A percentile compares a stretch with the other conserved stretches of the same genome.
These are phyloP conservation scores for Tetramorium alpestre DNA, from an alignment of 1,140 invertebrate species.

Conservation along the genomic window DNA sequence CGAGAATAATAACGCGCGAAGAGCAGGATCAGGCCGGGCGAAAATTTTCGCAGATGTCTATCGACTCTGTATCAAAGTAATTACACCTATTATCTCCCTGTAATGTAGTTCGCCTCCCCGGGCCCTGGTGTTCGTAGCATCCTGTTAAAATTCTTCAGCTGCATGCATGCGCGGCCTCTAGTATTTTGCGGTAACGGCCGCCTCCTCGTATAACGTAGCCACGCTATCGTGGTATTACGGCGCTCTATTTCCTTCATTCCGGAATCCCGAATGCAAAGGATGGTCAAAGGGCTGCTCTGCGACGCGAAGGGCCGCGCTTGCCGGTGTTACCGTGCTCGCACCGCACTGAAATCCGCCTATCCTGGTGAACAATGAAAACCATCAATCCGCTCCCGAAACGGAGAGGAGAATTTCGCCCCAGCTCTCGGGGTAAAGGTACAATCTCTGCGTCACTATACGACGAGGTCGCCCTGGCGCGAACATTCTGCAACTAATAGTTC, in stretches of 20 bases:
- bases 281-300: slow-evolving; percentile 74
- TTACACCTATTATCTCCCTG: slow-evolving; percentile 43
- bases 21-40: background rate
- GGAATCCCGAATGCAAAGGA: slow-evolving; percentile 72
- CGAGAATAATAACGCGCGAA: background rate
- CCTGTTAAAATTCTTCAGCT: slow-evolving; percentile 66
- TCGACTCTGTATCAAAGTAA: background rate
- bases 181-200: slow-evolving; percentile 62
- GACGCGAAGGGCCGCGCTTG: slow-evolving; percentile 66
- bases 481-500: slow-evolving; percentile 60
- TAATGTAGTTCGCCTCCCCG: slow-evolving; percentile 24
- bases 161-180: slow-evolving; percentile 40
- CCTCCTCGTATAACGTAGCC: slow-evolving; percentile 23
- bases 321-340: slow-evolving; percentile 63
- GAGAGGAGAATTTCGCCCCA: slow-evolving; percentile 62
- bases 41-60: background rate
- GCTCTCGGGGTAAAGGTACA: slow-evolving; percentile 9
- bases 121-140: background rate
- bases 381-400: slow-evolving; percentile 76
- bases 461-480: slow-evolving; percentile 51
- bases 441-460: slow-evolving; percentile 48
- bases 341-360: slow-evolving; percentile 73
- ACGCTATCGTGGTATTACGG: slow-evolving; percentile 59
- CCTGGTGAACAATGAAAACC: slow-evolving; percentile 79
- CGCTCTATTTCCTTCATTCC: slow-evolving; percentile 66